Percentiles rank a stretch among this genome's conserved stretches.
phyloP scores from a whole-genome alignment of 2,113 vertebrate species.

The Bufo bufo region DNA sequence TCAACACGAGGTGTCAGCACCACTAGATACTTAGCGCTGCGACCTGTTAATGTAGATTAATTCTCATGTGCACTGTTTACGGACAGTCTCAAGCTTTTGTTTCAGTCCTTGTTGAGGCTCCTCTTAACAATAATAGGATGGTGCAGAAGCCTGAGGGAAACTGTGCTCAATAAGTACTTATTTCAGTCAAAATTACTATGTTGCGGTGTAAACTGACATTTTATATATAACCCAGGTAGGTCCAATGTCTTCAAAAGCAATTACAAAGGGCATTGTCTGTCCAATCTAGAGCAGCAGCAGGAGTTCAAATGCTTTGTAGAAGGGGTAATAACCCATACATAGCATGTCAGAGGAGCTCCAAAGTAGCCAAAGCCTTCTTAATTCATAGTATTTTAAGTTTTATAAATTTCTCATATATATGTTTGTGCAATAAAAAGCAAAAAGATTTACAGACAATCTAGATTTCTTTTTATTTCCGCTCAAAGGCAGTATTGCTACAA shows the following conservation, averaged over 20 bases:
- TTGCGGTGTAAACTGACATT: slow-evolving; percentile 32
- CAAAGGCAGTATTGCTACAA: not conserved
- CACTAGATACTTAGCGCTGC: slow-evolving; percentile 40
- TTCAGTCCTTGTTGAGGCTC: slow-evolving; percentile 35
- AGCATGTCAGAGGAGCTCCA: not conserved
- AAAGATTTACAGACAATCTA: not conserved
- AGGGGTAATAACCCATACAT: not conserved
- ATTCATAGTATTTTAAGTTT: not conserved
- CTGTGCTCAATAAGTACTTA: slow-evolving; percentile 21
- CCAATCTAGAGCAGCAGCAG: not conserved
- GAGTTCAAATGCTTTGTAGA: not conserved
- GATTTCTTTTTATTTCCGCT: not conserved
- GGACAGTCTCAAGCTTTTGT: slow-evolving; percentile 31
- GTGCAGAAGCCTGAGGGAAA: slow-evolving; percentile 45
- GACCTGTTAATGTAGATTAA: slow-evolving; percentile 54
- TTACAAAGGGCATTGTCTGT: slow-evolving; percentile 15
- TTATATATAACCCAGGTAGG: slow-evolving; percentile 33
- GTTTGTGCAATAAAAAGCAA: not conserved
- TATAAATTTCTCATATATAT: not conserved
- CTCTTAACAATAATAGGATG: slow-evolving; percentile 49
- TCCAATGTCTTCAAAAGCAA: slow-evolving; percentile 19
- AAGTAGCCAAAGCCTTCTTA: not conserved
- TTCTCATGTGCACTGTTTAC: slow-evolving; percentile 39
- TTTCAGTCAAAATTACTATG: slow-evolving; percentile 45
- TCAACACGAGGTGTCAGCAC: slow-evolving; percentile 45